Evolutionary conservation across 92 coral and sea anemone genomes (phyloP), one percentile per base, ranked within the genome.

Genomic region (Umimayanthus chanpuru): DNA sequence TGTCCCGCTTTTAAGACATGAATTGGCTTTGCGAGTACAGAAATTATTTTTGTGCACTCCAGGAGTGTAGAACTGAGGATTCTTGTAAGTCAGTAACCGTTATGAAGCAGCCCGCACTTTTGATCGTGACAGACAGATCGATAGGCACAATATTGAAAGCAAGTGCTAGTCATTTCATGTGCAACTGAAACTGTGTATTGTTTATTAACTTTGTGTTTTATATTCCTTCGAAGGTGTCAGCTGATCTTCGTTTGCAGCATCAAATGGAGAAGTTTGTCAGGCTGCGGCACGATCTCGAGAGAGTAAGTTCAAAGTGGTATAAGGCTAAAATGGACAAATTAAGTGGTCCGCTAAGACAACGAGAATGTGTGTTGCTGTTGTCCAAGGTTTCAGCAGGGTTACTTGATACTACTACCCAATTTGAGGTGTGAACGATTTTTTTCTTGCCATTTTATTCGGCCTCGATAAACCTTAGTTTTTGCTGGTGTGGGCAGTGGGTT

Each of bases 231-330:
- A 70, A 83, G 87, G 87, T 83, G 18, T 83, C 96, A 2, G 98
- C 92, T 0, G 90, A 93, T 86, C 81, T 92, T 32, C 90, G 96
- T 49, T 92, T 95, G 23, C 96, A 95, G 77, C 90, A 87, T 53
- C 98, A 97, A 90, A 90, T 97, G 74, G 98, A 97, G 77, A 89
- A 94, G 58, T 93, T 97, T 47, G 91, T 97, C 64, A 93, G 94
- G 85, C 88, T 97, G 70, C 93, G 99, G 38, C 96, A 97, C 76
- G 97, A 95, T 82, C 96, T 97, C 36, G 99, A 97, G 86, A 93
- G 98, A 94, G 99, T 97, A 85, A 90, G 96, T 25, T 12, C 6
- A 41, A 23, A 25, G 14, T 4, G 14, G 23, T 3, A 2, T 58
- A 43, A 65, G 14, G 9, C 43, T 36, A 29, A 14, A 43, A 38